phyloP scores from a whole-genome alignment of 2,888 invertebrate species.

The Geotrupes spiniger region DNA sequence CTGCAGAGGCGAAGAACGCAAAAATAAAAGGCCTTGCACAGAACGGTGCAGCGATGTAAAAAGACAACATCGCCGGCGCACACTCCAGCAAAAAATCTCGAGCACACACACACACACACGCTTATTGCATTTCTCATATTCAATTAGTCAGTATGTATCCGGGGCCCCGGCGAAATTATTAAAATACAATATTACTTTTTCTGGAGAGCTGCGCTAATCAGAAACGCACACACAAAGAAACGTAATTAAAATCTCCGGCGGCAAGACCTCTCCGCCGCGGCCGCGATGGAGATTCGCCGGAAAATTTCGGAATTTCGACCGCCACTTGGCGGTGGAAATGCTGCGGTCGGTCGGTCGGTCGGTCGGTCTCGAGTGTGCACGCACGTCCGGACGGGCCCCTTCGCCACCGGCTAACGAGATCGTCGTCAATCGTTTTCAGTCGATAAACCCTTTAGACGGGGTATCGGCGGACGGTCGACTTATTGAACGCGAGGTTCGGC shows the following conservation, averaged over 20 bases:
- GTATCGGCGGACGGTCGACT: constrained; percentile 1
- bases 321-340: too few relatives aligned
- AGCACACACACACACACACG: too few relatives aligned
- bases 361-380: too few relatives aligned
- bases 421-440: constrained; percentile 6
- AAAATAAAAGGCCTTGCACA: too few relatives aligned
- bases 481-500: constrained; percentile 1
- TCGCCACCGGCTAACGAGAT: constrained; percentile 6
- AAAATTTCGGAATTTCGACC: background rate
- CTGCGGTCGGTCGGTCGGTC: too few relatives aligned
- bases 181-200: constrained; percentile 7
- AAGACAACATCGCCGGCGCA: too few relatives aligned
- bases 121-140: constrained; percentile 7
- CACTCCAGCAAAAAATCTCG: too few relatives aligned
- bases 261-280: background rate
- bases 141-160: constrained; percentile 3
- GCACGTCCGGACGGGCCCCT: too few relatives aligned
- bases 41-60: too few relatives aligned
- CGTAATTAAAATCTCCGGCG: constrained; percentile 4
- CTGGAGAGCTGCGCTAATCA: constrained; percentile 7
- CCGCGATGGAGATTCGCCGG: background rate
- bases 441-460: constrained; percentile 1
- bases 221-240: constrained; percentile 5
- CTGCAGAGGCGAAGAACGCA: too few relatives aligned
- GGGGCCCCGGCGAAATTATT: background rate